Evolutionary conservation across 2,797 vertebrate genomes (phyloP), one percentile per base, ranked within the genome.

Genomic region (Ctenopoma kingsleyae): DNA sequence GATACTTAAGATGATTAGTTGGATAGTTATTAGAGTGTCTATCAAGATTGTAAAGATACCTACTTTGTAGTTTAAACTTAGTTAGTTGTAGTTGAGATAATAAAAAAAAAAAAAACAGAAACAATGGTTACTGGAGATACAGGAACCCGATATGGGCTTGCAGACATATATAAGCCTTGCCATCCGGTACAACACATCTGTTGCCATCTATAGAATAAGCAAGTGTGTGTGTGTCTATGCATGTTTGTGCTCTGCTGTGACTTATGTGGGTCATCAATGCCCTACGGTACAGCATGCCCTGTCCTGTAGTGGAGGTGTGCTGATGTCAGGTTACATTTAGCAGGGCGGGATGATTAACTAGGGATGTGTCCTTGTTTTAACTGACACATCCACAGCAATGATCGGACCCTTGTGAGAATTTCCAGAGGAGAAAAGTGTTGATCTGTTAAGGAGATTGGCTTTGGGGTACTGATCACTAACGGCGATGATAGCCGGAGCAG

Each of bases 211-310:
- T 81, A 86, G 72, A 84, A 69, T 32, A 67, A 67, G 57, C 54
- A 61, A 53, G 67, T 36, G 23, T 25, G 23, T n/a, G 59, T 49
- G 57, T 32, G 13, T 71, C 68, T 76, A 50, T 46, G 73, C 79
- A 76, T 78, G 80, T 69, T 78, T 53, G 36, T 40, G 57, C 74
- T 83, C 30, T 2, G 49, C 63, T 72, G 77, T 73, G 87, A 89
- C 80, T 85, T 82, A 91, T 90, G 82, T 92, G 89, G 90, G 90
- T 90, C 91, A 89, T 55, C 5, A 47, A 74, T 87, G 86, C 90
- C 91, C 92, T 74, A 61, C 72, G 73, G 91, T 85, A 62, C 50
- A 23, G 72, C 74, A 9, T 80, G 88, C 79, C 80, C 81, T 5
- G 84, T 80, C 75, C 78, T 77, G 87, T 82, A 83, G 76, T 58